These are phyloP conservation scores for Meteorus sp. DNA, from an alignment of 1,140 invertebrate genomes.

Conservation along the genomic window DNA sequence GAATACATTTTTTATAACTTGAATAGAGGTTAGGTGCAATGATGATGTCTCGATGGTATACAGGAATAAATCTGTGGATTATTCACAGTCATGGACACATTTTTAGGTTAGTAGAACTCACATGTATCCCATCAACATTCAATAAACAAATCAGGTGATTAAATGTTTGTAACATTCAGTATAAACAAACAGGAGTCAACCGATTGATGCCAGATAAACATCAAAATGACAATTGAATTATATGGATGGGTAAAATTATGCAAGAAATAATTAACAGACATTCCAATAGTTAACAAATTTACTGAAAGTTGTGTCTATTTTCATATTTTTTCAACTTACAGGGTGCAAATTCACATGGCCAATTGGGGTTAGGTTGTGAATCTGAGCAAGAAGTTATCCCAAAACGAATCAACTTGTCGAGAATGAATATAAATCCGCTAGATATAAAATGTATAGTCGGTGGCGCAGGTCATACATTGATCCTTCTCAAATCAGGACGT, in stretches of 20 bases:
- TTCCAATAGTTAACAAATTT: neutral
- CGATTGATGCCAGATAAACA: too few relatives aligned
- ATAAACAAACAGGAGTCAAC: too few relatives aligned
- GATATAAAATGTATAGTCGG: constrained; percentile 67
- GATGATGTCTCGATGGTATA: too few relatives aligned
- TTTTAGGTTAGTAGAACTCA: neutral
- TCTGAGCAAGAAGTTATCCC: constrained; percentile 70
- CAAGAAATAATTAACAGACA: neutral
- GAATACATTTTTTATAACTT: too few relatives aligned
- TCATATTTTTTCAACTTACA: constrained; percentile 48
- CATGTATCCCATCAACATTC: neutral
- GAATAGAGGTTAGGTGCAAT: too few relatives aligned
- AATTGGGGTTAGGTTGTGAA: constrained; percentile 69
- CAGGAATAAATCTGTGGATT: too few relatives aligned
- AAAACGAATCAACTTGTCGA: constrained; percentile 54
- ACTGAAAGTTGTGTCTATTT: neutral
- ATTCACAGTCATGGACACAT: too few relatives aligned
- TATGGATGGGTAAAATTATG: constrained; percentile 20
- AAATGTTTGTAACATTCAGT: neutral
- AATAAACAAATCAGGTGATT: neutral
- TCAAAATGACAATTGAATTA: neutral
- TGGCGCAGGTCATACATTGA: constrained; percentile 75
- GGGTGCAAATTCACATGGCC: constrained; percentile 86
- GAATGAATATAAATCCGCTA: constrained; percentile 48
- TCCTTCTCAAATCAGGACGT: constrained; percentile 67